These are phyloP conservation scores for Macroteleia sp. DNA, from an alignment of 2,888 invertebrate species.

Conservation along the genomic window DNA sequence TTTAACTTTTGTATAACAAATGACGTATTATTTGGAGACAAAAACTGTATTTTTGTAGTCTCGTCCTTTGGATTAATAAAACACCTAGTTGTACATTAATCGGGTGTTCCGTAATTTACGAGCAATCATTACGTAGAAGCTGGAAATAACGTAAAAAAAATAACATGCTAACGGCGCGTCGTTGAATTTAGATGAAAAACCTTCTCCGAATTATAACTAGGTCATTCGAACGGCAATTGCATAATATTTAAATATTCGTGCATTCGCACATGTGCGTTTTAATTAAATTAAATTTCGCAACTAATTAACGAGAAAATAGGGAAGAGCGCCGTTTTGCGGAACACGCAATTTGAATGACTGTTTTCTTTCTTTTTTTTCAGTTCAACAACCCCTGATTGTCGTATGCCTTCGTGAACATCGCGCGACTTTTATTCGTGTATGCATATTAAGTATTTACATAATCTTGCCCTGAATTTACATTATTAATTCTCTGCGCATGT, in stretches of 20 bases:
- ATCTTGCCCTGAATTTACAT: slow-evolving; percentile 9
- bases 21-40: no score
- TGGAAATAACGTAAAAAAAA: slow-evolving; percentile 1
- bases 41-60: background rate
- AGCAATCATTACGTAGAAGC: background rate
- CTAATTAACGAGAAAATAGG: slow-evolving; percentile 8
- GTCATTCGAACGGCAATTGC: background rate
- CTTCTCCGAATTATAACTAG: background rate
- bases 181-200: background rate
- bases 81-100: background rate
- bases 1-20: no score
- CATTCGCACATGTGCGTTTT: background rate
- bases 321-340: no score
- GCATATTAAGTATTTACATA: slow-evolving; percentile 21
- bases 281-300: slow-evolving; percentile 11
- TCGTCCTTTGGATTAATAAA: background rate
- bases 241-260: background rate
- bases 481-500: slow-evolving; percentile 9
- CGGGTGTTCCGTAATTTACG: background rate
- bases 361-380: background rate
- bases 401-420: background rate
- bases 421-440: slow-evolving; percentile 13
- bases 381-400: slow-evolving; percentile 6
- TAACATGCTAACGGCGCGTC: background rate
- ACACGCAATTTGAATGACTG: background rate